A percentile compares a stretch with the other conserved stretches of the same genome.
Conservation (phyloP, 2,888 invertebrate genomes). For the Caenorhabditis sulstoni region DNA sequence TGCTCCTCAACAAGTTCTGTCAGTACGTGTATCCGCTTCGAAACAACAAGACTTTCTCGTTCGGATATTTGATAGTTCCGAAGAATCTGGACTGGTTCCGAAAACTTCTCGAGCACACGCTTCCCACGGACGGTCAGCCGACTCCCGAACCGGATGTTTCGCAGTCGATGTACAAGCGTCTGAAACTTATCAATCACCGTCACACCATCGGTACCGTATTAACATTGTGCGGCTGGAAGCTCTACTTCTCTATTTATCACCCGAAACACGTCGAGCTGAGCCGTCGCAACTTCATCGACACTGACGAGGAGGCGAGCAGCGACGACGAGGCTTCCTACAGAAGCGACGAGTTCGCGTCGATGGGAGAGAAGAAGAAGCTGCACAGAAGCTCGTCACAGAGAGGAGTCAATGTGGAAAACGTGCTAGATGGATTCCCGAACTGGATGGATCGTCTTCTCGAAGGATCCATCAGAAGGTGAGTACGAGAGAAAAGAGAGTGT, state of each 20-base stretch:
- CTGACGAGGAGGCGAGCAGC: constrained; percentile 49
- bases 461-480: constrained; percentile 88
- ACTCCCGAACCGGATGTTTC: constrained; percentile 49
- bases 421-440: constrained; percentile 92
- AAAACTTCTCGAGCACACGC: constrained; percentile 89
- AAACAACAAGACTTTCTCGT: constrained; percentile 95
- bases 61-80: constrained; percentile 93
- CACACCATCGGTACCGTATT: constrained; percentile 97
- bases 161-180: constrained; percentile 63
- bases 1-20: constrained; percentile 92
- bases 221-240: constrained; percentile 94
- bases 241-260: constrained; percentile 99
- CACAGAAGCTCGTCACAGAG: constrained; percentile 53
- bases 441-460: constrained; percentile 98
- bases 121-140: constrained; percentile 83
- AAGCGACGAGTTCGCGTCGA: constrained; percentile 59
- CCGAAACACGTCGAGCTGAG: constrained; percentile 88
- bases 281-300: constrained; percentile 51
- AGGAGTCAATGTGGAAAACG: constrained; percentile 82
- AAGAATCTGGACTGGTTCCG: constrained; percentile 95
- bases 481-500: too few relatives aligned
- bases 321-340: constrained; percentile 53
- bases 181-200: constrained; percentile 88
- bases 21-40: constrained; percentile 95
- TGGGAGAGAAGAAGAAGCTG: constrained; percentile 59